phyloP scores from a whole-genome alignment of 2,797 vertebrate genomes.

The Champsocephalus esox region DNA sequence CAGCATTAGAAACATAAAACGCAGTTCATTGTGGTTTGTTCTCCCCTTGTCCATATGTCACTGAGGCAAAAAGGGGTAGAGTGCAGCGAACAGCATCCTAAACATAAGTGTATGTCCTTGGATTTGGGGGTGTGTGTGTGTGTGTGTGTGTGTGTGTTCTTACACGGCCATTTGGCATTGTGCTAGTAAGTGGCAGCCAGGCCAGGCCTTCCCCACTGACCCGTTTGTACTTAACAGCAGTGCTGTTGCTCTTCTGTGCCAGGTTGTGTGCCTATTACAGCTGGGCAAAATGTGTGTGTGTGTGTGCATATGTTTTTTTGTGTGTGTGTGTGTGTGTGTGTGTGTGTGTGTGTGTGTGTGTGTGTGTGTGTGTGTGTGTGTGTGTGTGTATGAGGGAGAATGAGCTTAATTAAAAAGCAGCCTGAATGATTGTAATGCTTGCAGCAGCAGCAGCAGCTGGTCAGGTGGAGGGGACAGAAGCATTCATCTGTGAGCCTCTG shows the following conservation, averaged over 20 bases:
- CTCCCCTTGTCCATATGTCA: background rate
- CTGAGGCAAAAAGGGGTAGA: slow-evolving; percentile 1
- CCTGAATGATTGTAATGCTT: slow-evolving; percentile 65
- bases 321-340: too few species aligned
- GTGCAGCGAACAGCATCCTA: slow-evolving; percentile 24
- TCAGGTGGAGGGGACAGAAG: slow-evolving; percentile 71
- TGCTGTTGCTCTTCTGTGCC: slow-evolving; percentile 64
- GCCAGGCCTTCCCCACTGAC: slow-evolving; percentile 64
- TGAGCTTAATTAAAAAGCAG: slow-evolving; percentile 76
- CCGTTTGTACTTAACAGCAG: slow-evolving; percentile 75
- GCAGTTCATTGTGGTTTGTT: background rate
- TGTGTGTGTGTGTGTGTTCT: slow-evolving; percentile 22
- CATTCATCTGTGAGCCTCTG: slow-evolving; percentile 76
- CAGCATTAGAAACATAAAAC: slow-evolving; percentile 34
- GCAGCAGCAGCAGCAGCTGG: slow-evolving; percentile 46
- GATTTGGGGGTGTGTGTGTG: slow-evolving; percentile 6
- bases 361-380: background rate
- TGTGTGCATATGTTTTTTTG: too few species aligned
- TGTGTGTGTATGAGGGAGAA: slow-evolving; percentile 39
- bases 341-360: background rate
- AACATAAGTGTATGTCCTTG: slow-evolving; percentile 49
- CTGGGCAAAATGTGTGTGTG: slow-evolving; percentile 45
- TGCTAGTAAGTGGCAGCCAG: slow-evolving; percentile 52
- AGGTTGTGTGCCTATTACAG: slow-evolving; percentile 57
- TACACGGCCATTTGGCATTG: slow-evolving; percentile 56